These are phyloP conservation scores for Agraylea sexmaculata DNA, from an alignment of 1,140 invertebrate species.

Conservation along the genomic window DNA sequence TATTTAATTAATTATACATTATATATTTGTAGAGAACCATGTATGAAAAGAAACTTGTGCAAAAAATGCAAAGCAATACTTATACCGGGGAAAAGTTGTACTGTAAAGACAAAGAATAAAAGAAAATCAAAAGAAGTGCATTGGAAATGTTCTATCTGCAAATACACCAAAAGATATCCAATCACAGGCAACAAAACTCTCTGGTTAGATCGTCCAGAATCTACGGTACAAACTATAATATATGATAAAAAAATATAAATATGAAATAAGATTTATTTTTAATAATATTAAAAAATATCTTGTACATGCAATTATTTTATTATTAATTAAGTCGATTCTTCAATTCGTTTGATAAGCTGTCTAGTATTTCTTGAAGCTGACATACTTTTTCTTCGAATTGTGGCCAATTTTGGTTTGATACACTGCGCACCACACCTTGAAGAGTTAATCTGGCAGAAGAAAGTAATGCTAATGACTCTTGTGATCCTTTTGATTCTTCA, in stretches of 20 bases:
- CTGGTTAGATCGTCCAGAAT: no score
- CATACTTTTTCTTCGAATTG: constrained; percentile 26
- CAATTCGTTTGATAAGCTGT: neutral
- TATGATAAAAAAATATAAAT: neutral
- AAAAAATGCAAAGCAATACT: no score
- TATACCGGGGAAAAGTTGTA: no score
- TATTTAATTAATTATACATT: no score
- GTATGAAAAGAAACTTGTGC: no score
- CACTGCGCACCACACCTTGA: constrained; percentile 41
- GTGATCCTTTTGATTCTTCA: constrained; percentile 37
- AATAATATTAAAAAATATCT: neutral
- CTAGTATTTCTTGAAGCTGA: constrained; percentile 24
- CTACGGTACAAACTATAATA: neutral
- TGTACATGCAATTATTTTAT: neutral
- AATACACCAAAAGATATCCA: no score
- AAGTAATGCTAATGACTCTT: constrained; percentile 43
- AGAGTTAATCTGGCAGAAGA: constrained; percentile 48
- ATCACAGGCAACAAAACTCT: no score
- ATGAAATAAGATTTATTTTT: neutral
- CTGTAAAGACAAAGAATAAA: no score
- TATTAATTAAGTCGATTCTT: neutral
- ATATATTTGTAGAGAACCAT: no score
- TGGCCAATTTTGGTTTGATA: constrained; percentile 37
- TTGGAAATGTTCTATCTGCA: no score
- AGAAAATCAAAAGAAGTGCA: no score